Conservation (phyloP, 2,113 vertebrate species). For the Spermophilus dauricus region DNA sequence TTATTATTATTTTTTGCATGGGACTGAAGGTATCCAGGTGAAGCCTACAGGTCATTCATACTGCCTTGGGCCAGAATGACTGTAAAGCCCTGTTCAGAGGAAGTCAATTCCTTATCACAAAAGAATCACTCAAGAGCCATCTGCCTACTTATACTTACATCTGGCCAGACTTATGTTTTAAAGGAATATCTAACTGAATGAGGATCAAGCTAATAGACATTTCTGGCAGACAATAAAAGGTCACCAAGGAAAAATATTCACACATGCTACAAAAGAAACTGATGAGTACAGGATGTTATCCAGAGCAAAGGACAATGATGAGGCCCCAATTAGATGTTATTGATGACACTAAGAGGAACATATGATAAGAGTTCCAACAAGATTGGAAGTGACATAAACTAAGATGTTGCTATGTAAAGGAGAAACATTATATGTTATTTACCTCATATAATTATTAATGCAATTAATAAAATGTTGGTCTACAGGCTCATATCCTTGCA, state of each 20-base stretch:
- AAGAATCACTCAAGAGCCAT: constrained; percentile 44
- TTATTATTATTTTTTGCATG: background rate
- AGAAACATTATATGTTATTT: background rate
- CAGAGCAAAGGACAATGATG: constrained; percentile 27
- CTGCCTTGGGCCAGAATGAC: background rate
- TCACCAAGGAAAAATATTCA: constrained; percentile 64
- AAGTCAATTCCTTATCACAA: constrained; percentile 6
- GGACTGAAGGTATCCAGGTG: background rate
- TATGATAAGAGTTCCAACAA: background rate
- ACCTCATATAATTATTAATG: background rate
- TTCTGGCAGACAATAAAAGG: constrained; percentile 74
- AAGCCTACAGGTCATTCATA: background rate
- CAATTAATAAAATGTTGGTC: background rate
- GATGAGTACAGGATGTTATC: constrained; percentile 63
- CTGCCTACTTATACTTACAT: constrained; percentile 66
- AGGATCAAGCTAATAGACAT: constrained; percentile 57
- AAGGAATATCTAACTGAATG: constrained; percentile 70
- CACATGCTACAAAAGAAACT: constrained; percentile 37
- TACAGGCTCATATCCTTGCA: background rate
- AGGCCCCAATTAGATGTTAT: background rate
- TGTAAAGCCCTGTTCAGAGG: background rate
- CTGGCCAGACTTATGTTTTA: constrained; percentile 70
- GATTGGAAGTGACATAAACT: background rate
- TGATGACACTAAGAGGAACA: background rate
- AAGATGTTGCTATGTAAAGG: background rate